phyloP scores from a whole-genome alignment of 2,888 invertebrate genomes.

The Halictus quadricinctus region DNA sequence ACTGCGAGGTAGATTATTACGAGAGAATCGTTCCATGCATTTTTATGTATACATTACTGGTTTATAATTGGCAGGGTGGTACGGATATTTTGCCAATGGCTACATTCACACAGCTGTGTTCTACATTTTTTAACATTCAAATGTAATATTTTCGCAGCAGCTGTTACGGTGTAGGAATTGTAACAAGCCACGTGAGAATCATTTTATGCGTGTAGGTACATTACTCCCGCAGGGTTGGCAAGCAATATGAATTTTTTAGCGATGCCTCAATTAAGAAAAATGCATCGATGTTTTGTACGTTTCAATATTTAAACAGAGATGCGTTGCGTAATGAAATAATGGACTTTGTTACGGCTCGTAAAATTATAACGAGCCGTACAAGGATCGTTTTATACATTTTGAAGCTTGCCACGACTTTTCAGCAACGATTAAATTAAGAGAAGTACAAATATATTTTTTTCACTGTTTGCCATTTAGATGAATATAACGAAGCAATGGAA shows the following conservation, averaged over 20 bases:
- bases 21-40: neutral
- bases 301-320: neutral
- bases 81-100: neutral
- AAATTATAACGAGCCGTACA: neutral
- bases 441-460: neutral
- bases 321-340: neutral
- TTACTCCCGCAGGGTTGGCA: neutral
- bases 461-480: neutral
- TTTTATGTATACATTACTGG: neutral
- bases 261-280: neutral
- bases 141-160: neutral
- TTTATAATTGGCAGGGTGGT: neutral
- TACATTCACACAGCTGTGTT: neutral
- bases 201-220: neutral
- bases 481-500: neutral
- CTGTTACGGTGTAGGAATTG: neutral
- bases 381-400: neutral
- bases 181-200: neutral
- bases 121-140: neutral
- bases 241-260: neutral
- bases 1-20: too few species aligned
- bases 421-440: neutral
- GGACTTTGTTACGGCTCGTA: neutral
- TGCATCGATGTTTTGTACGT: neutral
- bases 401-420: neutral